Evolutionary conservation across 2,113 vertebrate genomes (phyloP).

Genomic region (Gila orcuttii): DNA sequence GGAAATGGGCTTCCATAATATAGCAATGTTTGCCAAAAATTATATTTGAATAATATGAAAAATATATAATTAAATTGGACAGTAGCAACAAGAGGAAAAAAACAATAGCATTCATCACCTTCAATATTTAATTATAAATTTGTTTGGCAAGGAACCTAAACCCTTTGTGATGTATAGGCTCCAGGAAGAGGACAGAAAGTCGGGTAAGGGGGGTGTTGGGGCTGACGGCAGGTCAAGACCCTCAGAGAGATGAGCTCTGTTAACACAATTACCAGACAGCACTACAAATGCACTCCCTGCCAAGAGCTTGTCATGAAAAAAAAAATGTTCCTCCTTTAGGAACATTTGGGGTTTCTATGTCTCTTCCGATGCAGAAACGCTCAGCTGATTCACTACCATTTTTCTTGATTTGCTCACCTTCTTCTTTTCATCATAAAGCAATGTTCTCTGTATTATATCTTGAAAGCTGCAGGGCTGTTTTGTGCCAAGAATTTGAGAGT

Average conservation of each 20-base stretch:
- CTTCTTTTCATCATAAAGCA: constrained; percentile 11
- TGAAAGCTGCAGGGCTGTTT: constrained; percentile 9
- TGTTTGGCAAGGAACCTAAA: constrained; percentile 60
- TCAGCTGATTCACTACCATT: not conserved
- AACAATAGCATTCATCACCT: not conserved
- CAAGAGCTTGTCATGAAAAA: constrained; percentile 37
- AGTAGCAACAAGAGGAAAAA: too few species aligned
- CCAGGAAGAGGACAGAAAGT: constrained; percentile 51
- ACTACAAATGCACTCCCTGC: constrained; percentile 18
- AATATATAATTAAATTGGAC: not conserved
- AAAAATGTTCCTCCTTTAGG: constrained; percentile 1
- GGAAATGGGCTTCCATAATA: not conserved
- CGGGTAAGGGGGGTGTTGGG: constrained; percentile 50
- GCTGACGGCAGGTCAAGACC: constrained; percentile 34
- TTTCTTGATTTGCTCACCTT: constrained; percentile 10
- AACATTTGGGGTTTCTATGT: constrained; percentile 26
- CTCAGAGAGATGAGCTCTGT: constrained; percentile 40
- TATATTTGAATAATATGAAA: not conserved
- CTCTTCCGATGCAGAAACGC: constrained; percentile 22
- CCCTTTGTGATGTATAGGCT: constrained; percentile 56
- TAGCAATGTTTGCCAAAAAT: not conserved
- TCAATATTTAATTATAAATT: constrained; percentile 66
- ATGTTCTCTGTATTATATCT: constrained; percentile 37
- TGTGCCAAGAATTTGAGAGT: constrained; percentile 25
- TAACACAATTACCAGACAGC: constrained; percentile 47